Percentiles rank a stretch among this genome's conserved stretches.
phyloP scores from a whole-genome alignment of 2,888 invertebrate genomes.

The Mallateleia sp. region DNA sequence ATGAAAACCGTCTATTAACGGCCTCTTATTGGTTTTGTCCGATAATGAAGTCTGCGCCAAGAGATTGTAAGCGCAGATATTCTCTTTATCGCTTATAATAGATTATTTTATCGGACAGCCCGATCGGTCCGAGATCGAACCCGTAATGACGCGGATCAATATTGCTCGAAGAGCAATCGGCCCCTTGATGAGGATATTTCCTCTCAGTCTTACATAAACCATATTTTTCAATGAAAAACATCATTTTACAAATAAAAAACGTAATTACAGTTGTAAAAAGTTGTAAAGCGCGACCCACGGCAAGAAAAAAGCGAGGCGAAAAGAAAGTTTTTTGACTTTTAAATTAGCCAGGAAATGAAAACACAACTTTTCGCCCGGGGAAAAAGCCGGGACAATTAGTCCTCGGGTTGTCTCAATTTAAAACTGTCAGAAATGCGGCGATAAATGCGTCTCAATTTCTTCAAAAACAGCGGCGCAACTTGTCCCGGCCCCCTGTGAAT shows the following conservation, averaged over 20 bases:
- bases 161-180: constrained; percentile 1
- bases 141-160: constrained; percentile 14
- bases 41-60: constrained; percentile 1
- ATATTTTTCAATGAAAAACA: no score
- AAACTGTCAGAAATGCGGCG: constrained; percentile 48
- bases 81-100: constrained; percentile 40
- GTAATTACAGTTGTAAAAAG: background rate
- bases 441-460: constrained; percentile 60
- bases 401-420: constrained; percentile 39
- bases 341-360: constrained; percentile 33
- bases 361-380: constrained; percentile 4
- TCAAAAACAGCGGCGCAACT: constrained; percentile 44
- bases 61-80: constrained; percentile 17
- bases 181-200: no score
- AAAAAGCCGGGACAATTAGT: constrained; percentile 23
- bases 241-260: no score
- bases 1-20: constrained; percentile 4
- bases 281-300: background rate
- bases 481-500: constrained; percentile 39
- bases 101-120: constrained; percentile 42
- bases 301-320: constrained; percentile 16
- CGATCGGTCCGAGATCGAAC: constrained; percentile 8
- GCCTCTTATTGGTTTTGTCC: constrained; percentile 16
- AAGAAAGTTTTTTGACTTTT: constrained; percentile 25
- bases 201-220: background rate